A percentile compares a stretch with the other conserved stretches of the same genome.
phyloP scores from a whole-genome alignment of 2,797 vertebrate genomes.

The Enteromius anoplus region DNA sequence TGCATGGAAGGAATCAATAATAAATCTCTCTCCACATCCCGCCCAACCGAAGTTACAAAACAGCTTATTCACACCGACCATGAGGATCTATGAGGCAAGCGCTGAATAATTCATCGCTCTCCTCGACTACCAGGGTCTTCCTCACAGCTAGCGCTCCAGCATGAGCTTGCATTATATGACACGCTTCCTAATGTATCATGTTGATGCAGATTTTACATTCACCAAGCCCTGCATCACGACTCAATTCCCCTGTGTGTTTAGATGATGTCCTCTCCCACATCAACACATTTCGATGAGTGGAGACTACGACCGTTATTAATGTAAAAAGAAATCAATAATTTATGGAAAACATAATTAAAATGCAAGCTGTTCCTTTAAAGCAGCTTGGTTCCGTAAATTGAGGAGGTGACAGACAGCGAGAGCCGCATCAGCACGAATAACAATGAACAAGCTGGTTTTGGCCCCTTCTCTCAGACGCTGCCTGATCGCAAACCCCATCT shows the following conservation, averaged over 20 bases:
- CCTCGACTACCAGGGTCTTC: constrained; percentile 32
- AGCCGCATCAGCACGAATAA: constrained; percentile 40
- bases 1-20: constrained; percentile 17
- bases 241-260: constrained; percentile 29
- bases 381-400: background rate
- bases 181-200: constrained; percentile 1
- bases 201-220: constrained; percentile 10
- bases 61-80: constrained; percentile 15
- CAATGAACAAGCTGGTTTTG: constrained; percentile 43
- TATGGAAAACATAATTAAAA: background rate
- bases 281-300: background rate
- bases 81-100: background rate
- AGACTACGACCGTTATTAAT: constrained; percentile 4
- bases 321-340: constrained; percentile 8
- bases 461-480: constrained; percentile 39
- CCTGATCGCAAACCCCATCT: background rate
- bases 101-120: constrained; percentile 31
- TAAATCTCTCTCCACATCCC: constrained; percentile 25
- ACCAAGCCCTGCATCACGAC: constrained; percentile 26
- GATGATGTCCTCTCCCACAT: constrained; percentile 8
- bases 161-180: constrained; percentile 6
- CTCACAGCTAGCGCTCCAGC: constrained; percentile 5
- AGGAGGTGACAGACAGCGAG: constrained; percentile 23
- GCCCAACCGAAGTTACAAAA: constrained; percentile 23
- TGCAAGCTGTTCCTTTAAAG: background rate